Evolutionary conservation across 2,888 invertebrate genomes (phyloP), one percentile per base, ranked within the genome.

Genomic region (Trissonchulus latispiculum): DNA sequence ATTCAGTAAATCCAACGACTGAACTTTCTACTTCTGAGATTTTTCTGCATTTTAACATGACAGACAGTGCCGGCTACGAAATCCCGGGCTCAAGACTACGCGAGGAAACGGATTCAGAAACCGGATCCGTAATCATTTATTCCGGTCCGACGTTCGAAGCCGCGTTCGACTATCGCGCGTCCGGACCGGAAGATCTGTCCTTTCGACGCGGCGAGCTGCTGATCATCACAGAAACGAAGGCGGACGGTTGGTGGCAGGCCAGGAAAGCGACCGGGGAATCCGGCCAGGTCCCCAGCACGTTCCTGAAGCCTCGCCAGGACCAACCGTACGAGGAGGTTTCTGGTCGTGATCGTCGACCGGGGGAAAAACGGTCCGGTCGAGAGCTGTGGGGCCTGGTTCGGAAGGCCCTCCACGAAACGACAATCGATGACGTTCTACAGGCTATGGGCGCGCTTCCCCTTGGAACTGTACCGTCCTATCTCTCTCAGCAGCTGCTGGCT

Each of bases 201-300:
- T 33, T 64, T 64, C 31, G 32, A 8, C 66, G 66, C 66, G 66
- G 66, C 35, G 66, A 64, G 18, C 18, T 64, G 66, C 32, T 64
- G 35, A 64, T 18, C 66, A 64, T 64, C 31, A 64, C 35, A 29
- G n/a, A 29, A 64, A 64, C 66, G 28, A 64, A 28, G n/a, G 31
- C 66, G 8, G 66, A 64, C 35, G 66, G 66, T 64, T 64, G 66
- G 66, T 64, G 66, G 66, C 8, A 29, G 18, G 66, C 8, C 8
- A 8, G 35, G 8, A 64, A 64, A 8, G n/a, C 8, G 8, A 33
- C 66, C 35, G 66, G 66, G 18, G 8, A 33, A 15, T 15, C 66
- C 8, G 66, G 66, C 28, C 18, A 15, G 31, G 66, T 64, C 8
- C 66, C 66, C 31, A 64, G 66, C n/a, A 64, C 66, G 8, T 64